A percentile compares a stretch with the other conserved stretches of the same genome.
Conservation (phyloP, 1,140 invertebrate genomes). For the Leptonema lineaticorne region DNA sequence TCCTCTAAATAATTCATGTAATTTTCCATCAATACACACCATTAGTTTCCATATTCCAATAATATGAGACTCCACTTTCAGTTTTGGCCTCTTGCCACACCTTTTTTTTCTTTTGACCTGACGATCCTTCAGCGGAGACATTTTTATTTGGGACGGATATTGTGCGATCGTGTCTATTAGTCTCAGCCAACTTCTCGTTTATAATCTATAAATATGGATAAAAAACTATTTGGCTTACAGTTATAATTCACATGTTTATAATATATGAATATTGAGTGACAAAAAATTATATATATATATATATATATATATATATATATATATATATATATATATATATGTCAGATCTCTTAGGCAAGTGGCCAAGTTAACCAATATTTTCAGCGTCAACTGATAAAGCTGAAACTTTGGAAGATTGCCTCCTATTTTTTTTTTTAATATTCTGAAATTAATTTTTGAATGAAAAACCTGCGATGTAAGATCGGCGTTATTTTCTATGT, state of each 20-base stretch:
- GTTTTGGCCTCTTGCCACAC: constrained; percentile 71
- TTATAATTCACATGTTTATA: too few species aligned
- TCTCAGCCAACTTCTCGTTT: constrained; percentile 46
- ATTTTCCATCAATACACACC: constrained; percentile 47
- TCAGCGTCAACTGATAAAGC: neutral
- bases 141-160: neutral
- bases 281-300: too few species aligned
- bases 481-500: constrained; percentile 72
- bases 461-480: constrained; percentile 62
- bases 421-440: neutral
- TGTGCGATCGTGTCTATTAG: constrained; percentile 26
- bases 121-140: constrained; percentile 44
- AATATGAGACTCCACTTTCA: constrained; percentile 73
- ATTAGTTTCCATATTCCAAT: constrained; percentile 76
- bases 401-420: neutral
- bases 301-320: too few species aligned
- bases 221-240: neutral
- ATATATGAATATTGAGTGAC: too few species aligned
- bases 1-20: constrained; percentile 31
- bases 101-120: constrained; percentile 46
- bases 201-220: constrained; percentile 41
- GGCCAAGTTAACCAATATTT: neutral
- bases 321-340: neutral
- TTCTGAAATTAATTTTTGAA: too few species aligned
- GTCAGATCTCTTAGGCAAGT: neutral